These are phyloP conservation scores for Erebia ligea DNA, from an alignment of 2,888 invertebrate genomes.

Conservation along the genomic window DNA sequence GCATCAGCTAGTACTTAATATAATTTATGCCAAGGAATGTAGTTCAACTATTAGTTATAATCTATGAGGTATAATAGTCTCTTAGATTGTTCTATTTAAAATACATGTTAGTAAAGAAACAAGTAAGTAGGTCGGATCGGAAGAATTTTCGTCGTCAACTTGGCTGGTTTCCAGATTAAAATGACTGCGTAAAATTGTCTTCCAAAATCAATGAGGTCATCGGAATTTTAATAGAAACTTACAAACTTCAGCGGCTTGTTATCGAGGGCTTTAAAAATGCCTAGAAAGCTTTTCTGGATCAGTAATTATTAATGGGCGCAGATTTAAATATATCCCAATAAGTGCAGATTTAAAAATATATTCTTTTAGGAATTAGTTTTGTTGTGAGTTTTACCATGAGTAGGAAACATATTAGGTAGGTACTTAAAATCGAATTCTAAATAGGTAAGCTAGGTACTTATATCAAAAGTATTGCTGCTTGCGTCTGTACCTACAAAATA, in stretches of 20 bases:
- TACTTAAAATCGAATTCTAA: too few species aligned
- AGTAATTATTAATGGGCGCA: too few species aligned
- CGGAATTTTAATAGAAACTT: slow-evolving; percentile 26
- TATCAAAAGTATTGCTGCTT: too few species aligned
- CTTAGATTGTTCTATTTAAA: slow-evolving; percentile 38
- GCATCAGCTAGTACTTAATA: too few species aligned
- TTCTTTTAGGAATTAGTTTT: too few species aligned
- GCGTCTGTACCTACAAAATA: too few species aligned
- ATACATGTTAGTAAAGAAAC: slow-evolving; percentile 58
- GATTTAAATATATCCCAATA: too few species aligned
- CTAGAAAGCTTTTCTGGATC: background rate
- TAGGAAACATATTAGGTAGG: too few species aligned
- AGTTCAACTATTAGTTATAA: slow-evolving; percentile 9
- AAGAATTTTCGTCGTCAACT: slow-evolving; percentile 54
- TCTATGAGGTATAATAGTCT: slow-evolving; percentile 20
- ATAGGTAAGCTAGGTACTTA: too few species aligned
- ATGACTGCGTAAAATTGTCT: slow-evolving; percentile 43
- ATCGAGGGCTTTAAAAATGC: background rate
- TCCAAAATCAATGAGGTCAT: slow-evolving; percentile 41
- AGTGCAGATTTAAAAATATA: background rate
- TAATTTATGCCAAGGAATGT: background rate
- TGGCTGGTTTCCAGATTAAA: slow-evolving; percentile 50
- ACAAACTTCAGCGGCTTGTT: slow-evolving; percentile 6
- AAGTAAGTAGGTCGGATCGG: slow-evolving; percentile 49
- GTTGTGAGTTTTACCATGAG: too few species aligned